Evolutionary conservation across 2,888 invertebrate genomes (phyloP), one percentile per base, ranked within the genome.

Genomic region (Drosophila antonietae): DNA sequence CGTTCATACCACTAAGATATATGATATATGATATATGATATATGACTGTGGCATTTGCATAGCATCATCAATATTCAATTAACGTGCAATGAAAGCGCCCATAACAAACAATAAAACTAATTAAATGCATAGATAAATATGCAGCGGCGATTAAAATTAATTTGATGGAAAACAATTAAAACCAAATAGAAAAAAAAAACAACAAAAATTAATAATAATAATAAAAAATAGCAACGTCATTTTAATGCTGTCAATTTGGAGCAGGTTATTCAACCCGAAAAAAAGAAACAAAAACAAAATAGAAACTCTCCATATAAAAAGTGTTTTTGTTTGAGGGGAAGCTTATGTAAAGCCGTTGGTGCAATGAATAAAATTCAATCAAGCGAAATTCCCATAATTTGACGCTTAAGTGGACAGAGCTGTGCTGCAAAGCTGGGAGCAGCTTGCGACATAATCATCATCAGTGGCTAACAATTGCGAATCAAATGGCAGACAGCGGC

Each of bases 311-410:
- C 56, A 59, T 69, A 62, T 18, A 64, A 18, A 58, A 55, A 53
- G 23, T 12, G 20, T 20, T 14, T 41, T n/a, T 41, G 28, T 41
- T 18, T 20, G 62, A 23, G 15, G 59, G 31, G 60, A 28, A 7
- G 77, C 81, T 83, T 81, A 88, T 83, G 88, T 89, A 87, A 82
- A 89, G 75, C 57, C 58, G 35, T 41, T 57, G 73, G 52, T 74
- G 77, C 67, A 71, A 66, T 68, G 63, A 65, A 73, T 23, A 51
- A 88, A 80, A 89, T 87, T 83, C 90, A 88, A 88, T 89, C 90
- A 88, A 88, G 88, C 90, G 88, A 88, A 88, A 89, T 88, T 88
- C 88, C 90, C 90, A 88, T 88, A 88, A 89, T 88, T 88, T 89
- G 86, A 88, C 86, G 86, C 89, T 89, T 87, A 87, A 87, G 73